Conservation (phyloP, 2,113 vertebrate genomes). For the Labeo catla region DNA sequence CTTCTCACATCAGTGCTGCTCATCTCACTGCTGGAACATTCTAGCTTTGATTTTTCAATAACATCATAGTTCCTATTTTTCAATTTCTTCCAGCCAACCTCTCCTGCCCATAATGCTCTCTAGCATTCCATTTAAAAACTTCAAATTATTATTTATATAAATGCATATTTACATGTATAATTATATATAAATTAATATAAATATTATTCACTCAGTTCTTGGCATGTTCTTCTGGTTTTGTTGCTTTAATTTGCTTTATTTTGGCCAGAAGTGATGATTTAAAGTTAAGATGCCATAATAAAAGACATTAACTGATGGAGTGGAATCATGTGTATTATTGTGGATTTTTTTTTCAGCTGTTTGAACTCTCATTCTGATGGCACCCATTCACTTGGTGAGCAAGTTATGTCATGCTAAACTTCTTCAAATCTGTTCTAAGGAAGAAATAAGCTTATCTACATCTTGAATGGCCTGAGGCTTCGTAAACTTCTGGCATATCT, state of each 20-base stretch:
- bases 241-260: neutral
- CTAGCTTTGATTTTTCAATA: constrained; percentile 73
- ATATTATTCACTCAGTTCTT: constrained; percentile 5
- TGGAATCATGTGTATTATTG: too few relatives aligned
- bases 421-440: too few relatives aligned
- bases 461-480: too few relatives aligned
- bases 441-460: too few relatives aligned
- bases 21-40: constrained; percentile 67
- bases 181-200: neutral
- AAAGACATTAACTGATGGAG: too few relatives aligned
- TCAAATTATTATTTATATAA: neutral
- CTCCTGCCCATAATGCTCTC: constrained; percentile 49
- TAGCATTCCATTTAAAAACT: neutral
- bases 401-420: too few relatives aligned
- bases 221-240: neutral
- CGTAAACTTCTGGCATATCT: too few relatives aligned
- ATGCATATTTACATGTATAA: neutral
- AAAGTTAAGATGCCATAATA: too few relatives aligned
- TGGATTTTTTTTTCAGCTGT: too few relatives aligned
- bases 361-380: too few relatives aligned
- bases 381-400: too few relatives aligned
- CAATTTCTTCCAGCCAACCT: constrained; percentile 65
- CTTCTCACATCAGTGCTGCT: constrained; percentile 12
- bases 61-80: constrained; percentile 70
- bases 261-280: too few relatives aligned